Evolutionary conservation across 2,888 invertebrate species (phyloP).

Genomic region (Sceliomorpha sp.): DNA sequence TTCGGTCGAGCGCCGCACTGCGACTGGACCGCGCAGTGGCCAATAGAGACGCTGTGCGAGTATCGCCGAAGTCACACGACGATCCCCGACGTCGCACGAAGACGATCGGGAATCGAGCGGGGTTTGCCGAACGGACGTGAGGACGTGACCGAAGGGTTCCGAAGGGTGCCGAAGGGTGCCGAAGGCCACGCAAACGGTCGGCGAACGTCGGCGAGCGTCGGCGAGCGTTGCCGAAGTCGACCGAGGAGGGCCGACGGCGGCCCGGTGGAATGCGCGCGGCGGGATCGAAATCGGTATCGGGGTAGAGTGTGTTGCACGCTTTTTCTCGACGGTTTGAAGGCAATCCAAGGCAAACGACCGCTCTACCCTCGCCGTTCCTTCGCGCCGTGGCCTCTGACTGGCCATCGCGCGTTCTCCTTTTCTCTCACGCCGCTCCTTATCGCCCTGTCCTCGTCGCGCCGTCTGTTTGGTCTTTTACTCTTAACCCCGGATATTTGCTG

Average conservation of each 20-base stretch:
- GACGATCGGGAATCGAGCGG: too few relatives aligned
- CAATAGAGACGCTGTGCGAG: constrained; percentile 44
- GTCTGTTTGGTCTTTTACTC: constrained; percentile 29
- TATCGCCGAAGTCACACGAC: constrained; percentile 10
- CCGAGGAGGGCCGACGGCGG: constrained; percentile 58
- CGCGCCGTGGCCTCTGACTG: constrained; percentile 51
- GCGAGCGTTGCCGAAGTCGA: constrained; percentile 26
- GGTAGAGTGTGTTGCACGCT: constrained; percentile 57
- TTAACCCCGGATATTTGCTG: constrained; percentile 38
- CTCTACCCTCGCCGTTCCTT: constrained; percentile 70
- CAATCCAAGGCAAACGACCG: constrained; percentile 79
- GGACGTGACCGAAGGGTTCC: too few relatives aligned
- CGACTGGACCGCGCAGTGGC: constrained; percentile 53
- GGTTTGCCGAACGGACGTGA: too few relatives aligned
- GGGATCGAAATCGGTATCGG: constrained; percentile 79
- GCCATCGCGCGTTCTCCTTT: constrained; percentile 15
- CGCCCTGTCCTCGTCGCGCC: constrained; percentile 44
- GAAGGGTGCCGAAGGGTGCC: constrained; percentile 24
- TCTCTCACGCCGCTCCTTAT: constrained; percentile 2
- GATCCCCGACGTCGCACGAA: constrained; percentile 28
- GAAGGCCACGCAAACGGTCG: constrained; percentile 10
- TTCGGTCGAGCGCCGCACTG: constrained; percentile 50
- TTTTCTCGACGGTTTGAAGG: constrained; percentile 69
- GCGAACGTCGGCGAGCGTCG: constrained; percentile 16
- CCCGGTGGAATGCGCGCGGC: constrained; percentile 76